Conservation (phyloP, 2,888 invertebrate genomes). For the Neoascia interrupta region DNA sequence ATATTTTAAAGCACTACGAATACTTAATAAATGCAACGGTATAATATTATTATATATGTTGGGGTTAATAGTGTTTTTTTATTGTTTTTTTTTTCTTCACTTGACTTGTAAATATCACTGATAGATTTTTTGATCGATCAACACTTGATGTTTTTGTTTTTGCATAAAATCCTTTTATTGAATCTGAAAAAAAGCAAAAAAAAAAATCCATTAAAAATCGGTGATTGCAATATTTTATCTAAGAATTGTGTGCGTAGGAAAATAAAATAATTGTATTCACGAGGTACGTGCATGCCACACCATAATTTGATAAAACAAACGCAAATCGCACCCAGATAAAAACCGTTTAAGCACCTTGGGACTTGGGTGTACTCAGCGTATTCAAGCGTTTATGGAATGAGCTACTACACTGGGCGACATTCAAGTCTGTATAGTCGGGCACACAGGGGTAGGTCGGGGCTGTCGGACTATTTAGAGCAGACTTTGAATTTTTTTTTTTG, state of each 20-base stretch:
- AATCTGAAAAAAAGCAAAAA: slow-evolving; percentile 38
- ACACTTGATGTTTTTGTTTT: slow-evolving; percentile 17
- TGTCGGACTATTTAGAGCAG: no score
- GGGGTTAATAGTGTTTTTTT: background rate
- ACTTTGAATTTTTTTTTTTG: no score
- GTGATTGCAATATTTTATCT: background rate
- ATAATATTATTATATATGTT: slow-evolving; percentile 3
- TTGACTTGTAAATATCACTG: slow-evolving; percentile 34
- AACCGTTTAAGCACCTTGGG: background rate
- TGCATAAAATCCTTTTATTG: slow-evolving; percentile 14
- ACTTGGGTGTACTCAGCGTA: slow-evolving; percentile 9
- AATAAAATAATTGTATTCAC: slow-evolving; percentile 10
- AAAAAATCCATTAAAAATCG: background rate
- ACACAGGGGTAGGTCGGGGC: no score
- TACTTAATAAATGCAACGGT: slow-evolving; percentile 61
- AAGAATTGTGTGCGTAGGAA: background rate
- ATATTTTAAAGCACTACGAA: slow-evolving; percentile 34
- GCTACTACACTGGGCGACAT: no score
- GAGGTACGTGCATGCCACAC: slow-evolving; percentile 15
- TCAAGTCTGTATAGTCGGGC: no score
- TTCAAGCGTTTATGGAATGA: background rate
- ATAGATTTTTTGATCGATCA: slow-evolving; percentile 2
- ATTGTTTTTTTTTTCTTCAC: background rate
- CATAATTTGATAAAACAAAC: slow-evolving; percentile 22
- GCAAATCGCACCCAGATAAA: background rate